Evolutionary conservation across 1,140 invertebrate species (phyloP).

Genomic region (Orussus abietinus): DNA sequence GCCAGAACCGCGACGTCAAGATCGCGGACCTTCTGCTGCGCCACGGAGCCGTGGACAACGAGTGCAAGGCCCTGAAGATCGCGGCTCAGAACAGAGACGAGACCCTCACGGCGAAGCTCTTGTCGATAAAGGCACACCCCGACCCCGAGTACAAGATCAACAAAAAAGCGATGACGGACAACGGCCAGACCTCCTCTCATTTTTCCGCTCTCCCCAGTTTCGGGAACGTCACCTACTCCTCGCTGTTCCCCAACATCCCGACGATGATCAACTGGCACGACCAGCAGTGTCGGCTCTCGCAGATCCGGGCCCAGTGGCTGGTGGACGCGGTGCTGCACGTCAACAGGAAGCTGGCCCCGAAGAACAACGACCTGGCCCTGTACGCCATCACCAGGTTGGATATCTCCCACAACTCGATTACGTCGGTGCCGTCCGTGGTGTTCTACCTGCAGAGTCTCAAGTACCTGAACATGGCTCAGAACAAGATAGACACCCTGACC

Average conservation of each 20-base stretch:
- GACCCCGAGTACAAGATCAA: slow-evolving; percentile 87
- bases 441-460: slow-evolving; percentile 70
- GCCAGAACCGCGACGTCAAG: slow-evolving; percentile 53
- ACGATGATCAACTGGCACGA: slow-evolving; percentile 96
- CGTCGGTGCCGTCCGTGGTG: slow-evolving; percentile 72
- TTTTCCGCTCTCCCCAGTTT: slow-evolving; percentile 58
- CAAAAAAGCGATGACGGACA: slow-evolving; percentile 75
- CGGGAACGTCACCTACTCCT: slow-evolving; percentile 69
- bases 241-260: slow-evolving; percentile 78
- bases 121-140: slow-evolving; percentile 75
- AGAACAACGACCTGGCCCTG: slow-evolving; percentile 69
- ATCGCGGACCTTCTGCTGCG: slow-evolving; percentile 75
- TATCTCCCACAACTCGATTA: slow-evolving; percentile 86
- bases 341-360: slow-evolving; percentile 77
- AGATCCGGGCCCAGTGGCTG: slow-evolving; percentile 78
- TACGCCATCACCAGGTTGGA: slow-evolving; percentile 92
- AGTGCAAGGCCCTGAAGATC: slow-evolving; percentile 74
- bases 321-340: slow-evolving; percentile 77
- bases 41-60: slow-evolving; percentile 83
- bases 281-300: slow-evolving; percentile 66
- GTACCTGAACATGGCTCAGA: slow-evolving; percentile 82
- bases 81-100: slow-evolving; percentile 69
- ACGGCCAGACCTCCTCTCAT: slow-evolving; percentile 55
- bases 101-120: slow-evolving; percentile 67
- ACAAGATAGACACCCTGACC: slow-evolving; percentile 56